Conservation (phyloP, 2,797 vertebrate genomes). For the Setipinna tenuifilis region DNA sequence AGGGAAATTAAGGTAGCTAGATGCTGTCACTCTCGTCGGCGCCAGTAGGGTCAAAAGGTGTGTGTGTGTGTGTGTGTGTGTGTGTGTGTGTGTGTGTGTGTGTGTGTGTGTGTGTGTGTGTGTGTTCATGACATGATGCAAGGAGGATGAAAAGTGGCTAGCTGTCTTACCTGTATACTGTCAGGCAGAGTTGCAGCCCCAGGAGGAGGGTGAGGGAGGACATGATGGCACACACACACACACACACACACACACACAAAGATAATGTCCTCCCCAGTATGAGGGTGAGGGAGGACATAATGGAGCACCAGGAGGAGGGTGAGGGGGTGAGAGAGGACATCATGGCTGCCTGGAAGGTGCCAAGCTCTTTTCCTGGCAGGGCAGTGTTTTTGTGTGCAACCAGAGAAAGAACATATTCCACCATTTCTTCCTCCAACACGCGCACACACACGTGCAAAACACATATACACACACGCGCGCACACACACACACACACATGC, state of each 20-base stretch:
- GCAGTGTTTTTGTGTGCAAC: neutral
- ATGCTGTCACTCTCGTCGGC: too few species aligned
- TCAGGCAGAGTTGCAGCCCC: neutral
- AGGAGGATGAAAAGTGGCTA: neutral
- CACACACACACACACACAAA: too few species aligned
- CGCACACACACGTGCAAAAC: too few species aligned
- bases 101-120: neutral
- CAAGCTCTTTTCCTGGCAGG: constrained; percentile 18
- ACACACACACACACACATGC: neutral
- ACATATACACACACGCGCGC: too few species aligned
- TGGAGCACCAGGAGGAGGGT: too few species aligned
- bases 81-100: constrained; percentile 4
- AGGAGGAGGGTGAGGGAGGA: neutral
- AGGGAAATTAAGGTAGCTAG: too few species aligned
- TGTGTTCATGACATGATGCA: neutral
- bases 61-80: too few species aligned
- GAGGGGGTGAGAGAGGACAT: neutral
- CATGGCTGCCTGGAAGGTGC: constrained; percentile 26
- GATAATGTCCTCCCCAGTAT: too few species aligned
- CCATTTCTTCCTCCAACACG: neutral
- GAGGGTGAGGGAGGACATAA: neutral
- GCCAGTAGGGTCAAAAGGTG: too few species aligned
- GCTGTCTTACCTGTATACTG: neutral
- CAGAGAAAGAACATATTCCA: constrained; percentile 13
- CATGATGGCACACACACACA: too few species aligned